Evolutionary conservation across 2,113 vertebrate species (phyloP), one percentile per base, ranked within the genome.

Genomic region (Melanerpes formicivorus): DNA sequence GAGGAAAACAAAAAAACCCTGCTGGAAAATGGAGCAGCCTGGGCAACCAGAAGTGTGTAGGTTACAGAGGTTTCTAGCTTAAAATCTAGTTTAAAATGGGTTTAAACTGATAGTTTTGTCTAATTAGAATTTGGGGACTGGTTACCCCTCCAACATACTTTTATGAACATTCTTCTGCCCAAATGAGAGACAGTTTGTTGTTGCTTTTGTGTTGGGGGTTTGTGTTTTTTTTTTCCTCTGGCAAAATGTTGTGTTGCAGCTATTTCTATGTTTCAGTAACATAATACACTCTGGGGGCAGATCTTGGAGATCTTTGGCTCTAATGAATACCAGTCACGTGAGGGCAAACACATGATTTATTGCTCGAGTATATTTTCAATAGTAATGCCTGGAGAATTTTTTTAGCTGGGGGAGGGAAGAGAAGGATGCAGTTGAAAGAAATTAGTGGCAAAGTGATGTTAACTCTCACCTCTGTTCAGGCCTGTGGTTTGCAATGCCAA

Each of bases 251-350:
- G 63, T 90, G 78, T 90, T 87, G 91, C 91, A 93, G 86, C 94
- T 95, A 93, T 97, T 97, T 97, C 95, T 95, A 25, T 79, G 72
- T 95, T 95, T 92, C 90, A 74, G 97, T 96, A 97, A 97, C 93
- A 75, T 94, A 93, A 97, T 97, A 96, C 79, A 66, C 96, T 93
- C 87, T 69, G 93, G 93, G 91, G 92, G 80, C 93, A 93, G 84
- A 91, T 90, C 92, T 93, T 84, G 75, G 83, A 95, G 93, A 91
- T 94, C 88, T 88, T 93, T 85, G 85, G 74, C 87, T 97, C 78
- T 91, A 78, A 93, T 90, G 95, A 96, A 95, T 93, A 91, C 85
- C 80, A 93, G 87, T 96, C 95, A 87, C 74, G 78, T 72, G 88
- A 89, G 90, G 81, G 86, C 84, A 96, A 95, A 97, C 88, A 83